Base-by-base conservation (phyloP, 2,797 vertebrate genomes). In the Gambelia wislizenii region DNA sequence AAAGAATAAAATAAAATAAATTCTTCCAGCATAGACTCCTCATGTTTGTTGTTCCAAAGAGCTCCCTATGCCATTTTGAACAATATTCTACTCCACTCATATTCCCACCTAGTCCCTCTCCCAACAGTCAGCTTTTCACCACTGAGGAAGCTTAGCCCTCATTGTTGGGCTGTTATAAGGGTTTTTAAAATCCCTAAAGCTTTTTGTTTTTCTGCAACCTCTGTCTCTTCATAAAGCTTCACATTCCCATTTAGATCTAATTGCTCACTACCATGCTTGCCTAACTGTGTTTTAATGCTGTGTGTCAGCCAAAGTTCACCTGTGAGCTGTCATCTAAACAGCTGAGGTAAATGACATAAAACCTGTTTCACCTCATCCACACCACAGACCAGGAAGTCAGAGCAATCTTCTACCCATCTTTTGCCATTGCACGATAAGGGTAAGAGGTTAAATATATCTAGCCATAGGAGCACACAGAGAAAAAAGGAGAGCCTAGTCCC, bases 401-500 rank as follows among this genome's bases (percentile, higher is more conserved):
- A 70, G 16, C 22, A 67, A 33, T 77, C 27, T 87, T 33, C 22
- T 5, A 47, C 64, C 6, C 42, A n/a, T 81, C n/a, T 39, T 89
- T 30, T 9, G 44, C 44, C 44, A 77, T 86, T 83, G 47, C 30
- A 12, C 85, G 56, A 44, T 90, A 89, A 69, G 36, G 69, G 80
- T n/a, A 87, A 89, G 44, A 72, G 20, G 2, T 86, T 90, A 83
- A 85, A 77, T 69, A 1, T 74, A 90, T 89, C 81, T 81, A n/a
- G 27, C 4, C 74, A n/a, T 0, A 92, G 7, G 52, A 39, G 83
- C 18, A 56, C 16, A 83, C 16, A 88, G 36, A 39, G 25, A 49
- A 52, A 72, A 90, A 90, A 4, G 7, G 18, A 90, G 20, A 83
- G 27, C 12, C 85, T 56, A 6, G 0, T 87, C 84, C 89, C 0